These are phyloP conservation scores for Picathartes gymnocephalus DNA, from an alignment of 2,113 vertebrate species.

Conservation along the genomic window DNA sequence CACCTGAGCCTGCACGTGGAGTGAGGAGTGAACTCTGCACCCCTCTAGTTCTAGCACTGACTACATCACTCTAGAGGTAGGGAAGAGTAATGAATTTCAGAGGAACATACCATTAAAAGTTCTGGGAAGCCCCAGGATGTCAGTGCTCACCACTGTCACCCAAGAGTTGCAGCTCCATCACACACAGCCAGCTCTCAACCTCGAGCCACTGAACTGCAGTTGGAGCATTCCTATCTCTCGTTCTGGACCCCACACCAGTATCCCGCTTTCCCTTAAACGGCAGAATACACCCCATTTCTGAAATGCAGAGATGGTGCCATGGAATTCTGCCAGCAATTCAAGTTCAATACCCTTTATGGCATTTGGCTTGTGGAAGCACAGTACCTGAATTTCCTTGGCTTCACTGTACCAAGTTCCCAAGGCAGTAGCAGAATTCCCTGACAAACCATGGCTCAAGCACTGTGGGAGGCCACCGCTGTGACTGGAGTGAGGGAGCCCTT, in stretches of 20 bases:
- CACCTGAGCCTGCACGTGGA: accelerated
- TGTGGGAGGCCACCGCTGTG: accelerated
- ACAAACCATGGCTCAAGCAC: accelerated
- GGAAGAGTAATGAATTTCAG: accelerated
- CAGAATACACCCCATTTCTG: accelerated
- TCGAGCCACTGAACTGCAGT: accelerated
- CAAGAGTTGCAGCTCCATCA: not conserved
- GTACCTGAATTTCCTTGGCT: not conserved
- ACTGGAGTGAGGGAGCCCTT: accelerated
- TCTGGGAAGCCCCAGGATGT: accelerated
- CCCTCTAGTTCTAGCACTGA: accelerated
- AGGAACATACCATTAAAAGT: accelerated
- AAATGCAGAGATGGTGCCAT: accelerated
- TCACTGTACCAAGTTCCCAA: accelerated
- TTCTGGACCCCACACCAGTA: accelerated
- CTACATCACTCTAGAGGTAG: accelerated
- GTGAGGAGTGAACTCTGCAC: accelerated
- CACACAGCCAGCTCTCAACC: not conserved
- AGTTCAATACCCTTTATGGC: accelerated
- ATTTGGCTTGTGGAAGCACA: not conserved
- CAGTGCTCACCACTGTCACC: not conserved
- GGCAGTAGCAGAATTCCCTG: not conserved
- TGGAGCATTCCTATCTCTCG: not conserved
- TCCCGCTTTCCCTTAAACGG: accelerated
- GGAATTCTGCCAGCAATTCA: not conserved